Evolutionary conservation across 2,888 invertebrate species (phyloP), one percentile per base, ranked within the genome.

Genomic region (Anticlea derivata): DNA sequence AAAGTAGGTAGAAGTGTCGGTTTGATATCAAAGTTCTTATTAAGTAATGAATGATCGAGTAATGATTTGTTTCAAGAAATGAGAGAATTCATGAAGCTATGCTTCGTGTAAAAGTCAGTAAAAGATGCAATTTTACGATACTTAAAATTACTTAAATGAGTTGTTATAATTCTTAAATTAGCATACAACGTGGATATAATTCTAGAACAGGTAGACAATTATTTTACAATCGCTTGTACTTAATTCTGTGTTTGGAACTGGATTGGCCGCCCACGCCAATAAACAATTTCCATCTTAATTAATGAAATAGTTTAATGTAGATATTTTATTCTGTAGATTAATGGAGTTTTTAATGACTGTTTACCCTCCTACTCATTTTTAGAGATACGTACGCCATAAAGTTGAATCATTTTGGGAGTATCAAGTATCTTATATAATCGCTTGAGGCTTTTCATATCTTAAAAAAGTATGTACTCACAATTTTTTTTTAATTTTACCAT

Each of bases 241-340:
- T 68, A 72, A 71, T 68, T 66, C 65, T 60, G 64, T 63, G 66
- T 67, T 69, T 60, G 53, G 70, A 78, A 78, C 74, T 76, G 73
- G 79, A 74, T 70, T 70, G 65, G 56, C 70, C 72, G 73, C 79
- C 77, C 65, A 79, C 78, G 68, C 73, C 69, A 69, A 69, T 73
- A 76, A 75, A 70, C 73, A 71, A 73, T 79, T 74, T 74, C 71
- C 70, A 77, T 75, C 75, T 76, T 71, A 73, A 76, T 78, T 77
- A 78, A 80, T 71, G 73, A 76, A 76, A 71, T 73, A 70, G 63
- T 69, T 73, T 63, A 66, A 66, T 55, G 57, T 58, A 48, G 52
- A 56, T 61, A 55, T 58, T 61, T 61, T 59, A 59, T 59, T 57
- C 57, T 39, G 37, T 60, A 52, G 52, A 50, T 61, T 51, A 56